A percentile compares a stretch with the other conserved stretches of the same genome.
These are phyloP conservation scores for Alligator mississippiensis DNA, from an alignment of 2,113 vertebrate species.

Conservation along the genomic window DNA sequence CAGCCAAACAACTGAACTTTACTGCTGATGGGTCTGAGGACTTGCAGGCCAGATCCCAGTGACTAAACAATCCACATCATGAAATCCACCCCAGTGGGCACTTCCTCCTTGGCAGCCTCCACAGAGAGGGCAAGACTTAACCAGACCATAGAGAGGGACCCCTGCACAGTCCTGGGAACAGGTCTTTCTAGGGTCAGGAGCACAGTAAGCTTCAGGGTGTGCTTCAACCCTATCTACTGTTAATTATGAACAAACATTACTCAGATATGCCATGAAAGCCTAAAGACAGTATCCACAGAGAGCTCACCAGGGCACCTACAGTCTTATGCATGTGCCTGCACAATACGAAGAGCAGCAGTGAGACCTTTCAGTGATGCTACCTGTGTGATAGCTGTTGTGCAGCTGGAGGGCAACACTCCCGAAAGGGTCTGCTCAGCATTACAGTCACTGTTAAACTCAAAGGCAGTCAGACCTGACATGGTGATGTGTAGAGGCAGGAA, in stretches of 20 bases:
- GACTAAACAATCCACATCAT: no score
- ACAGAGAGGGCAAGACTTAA: no score
- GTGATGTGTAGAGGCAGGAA: not conserved
- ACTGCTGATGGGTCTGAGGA: no score
- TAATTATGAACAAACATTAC: not conserved
- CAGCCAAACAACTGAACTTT: no score
- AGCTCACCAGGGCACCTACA: not conserved
- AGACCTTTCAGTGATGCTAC: not conserved
- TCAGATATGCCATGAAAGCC: fast-evolving
- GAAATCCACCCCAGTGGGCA: no score
- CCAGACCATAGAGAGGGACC: no score
- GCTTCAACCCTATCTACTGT: not conserved
- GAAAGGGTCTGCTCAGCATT: not conserved
- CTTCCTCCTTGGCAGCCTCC: no score
- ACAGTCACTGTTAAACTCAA: not conserved
- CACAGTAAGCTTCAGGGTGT: no score
- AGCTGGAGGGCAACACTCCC: not conserved
- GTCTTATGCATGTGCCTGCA: not conserved
- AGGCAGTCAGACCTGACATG: not conserved
- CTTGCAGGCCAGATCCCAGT: no score
- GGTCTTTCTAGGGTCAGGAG: no score
- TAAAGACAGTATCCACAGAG: fast-evolving
- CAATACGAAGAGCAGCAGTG: not conserved
- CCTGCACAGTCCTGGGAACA: no score
- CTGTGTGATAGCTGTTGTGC: not conserved